phyloP scores from a whole-genome alignment of 2,113 vertebrate species.

The Podarcis raffonei region DNA sequence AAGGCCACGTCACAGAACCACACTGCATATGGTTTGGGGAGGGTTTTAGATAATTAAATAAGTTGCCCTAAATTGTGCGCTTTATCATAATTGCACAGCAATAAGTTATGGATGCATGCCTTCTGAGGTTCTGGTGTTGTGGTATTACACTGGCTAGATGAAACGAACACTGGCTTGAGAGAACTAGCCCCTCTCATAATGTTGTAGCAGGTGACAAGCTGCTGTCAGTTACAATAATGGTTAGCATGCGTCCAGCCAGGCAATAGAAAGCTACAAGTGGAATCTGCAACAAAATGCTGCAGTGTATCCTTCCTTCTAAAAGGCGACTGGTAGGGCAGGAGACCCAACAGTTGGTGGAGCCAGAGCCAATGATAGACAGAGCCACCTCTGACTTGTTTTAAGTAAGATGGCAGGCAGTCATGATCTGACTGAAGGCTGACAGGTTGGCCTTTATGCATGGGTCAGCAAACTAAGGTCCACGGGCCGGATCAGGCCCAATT shows the following conservation, averaged over 20 bases:
- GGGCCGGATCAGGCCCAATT: too few species aligned
- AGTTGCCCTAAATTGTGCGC: not conserved
- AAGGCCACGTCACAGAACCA: not conserved
- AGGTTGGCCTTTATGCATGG: too few species aligned
- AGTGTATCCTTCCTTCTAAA: not conserved
- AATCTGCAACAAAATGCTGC: not conserved
- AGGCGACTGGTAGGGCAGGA: too few species aligned
- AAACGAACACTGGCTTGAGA: not conserved
- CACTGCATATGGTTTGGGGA: too few species aligned
- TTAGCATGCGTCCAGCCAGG: not conserved
- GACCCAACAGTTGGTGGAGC: too few species aligned
- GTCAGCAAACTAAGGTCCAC: too few species aligned
- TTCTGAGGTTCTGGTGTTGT: not conserved
- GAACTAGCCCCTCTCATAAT: too few species aligned
- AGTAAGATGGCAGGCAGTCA: too few species aligned
- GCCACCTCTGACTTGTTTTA: too few species aligned
- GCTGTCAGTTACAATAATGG: not conserved
- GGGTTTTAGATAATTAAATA: not conserved
- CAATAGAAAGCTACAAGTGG: not conserved
- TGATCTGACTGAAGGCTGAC: too few species aligned
- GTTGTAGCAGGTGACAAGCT: not conserved
- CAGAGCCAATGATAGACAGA: too few species aligned
- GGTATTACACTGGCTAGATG: not conserved
- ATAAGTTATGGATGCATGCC: not conserved
- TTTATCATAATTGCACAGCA: too few species aligned